phyloP scores from a whole-genome alignment of 1,140 invertebrate species.

The Idris sp. region DNA sequence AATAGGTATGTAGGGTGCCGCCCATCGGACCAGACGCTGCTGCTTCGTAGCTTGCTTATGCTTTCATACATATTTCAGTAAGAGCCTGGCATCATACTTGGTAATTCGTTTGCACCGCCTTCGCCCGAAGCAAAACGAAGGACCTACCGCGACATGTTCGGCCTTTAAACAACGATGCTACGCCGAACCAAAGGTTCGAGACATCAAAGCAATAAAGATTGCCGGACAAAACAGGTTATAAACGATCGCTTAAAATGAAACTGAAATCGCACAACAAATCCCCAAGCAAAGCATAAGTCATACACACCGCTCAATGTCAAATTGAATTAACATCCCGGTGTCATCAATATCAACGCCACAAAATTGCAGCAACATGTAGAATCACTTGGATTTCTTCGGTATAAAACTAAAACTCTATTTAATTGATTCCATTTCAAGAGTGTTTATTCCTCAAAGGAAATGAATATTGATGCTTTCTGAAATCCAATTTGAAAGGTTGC shows the following conservation, averaged over 20 bases:
- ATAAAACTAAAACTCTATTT: too few species aligned
- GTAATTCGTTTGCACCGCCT: constrained; percentile 65
- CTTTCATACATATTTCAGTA: constrained; percentile 75
- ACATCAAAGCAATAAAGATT: constrained; percentile 27
- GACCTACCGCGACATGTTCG: constrained; percentile 46
- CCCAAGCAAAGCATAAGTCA: too few species aligned
- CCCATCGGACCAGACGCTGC: constrained; percentile 49
- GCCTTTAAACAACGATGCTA: constrained; percentile 47
- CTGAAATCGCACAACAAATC: too few species aligned
- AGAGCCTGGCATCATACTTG: constrained; percentile 69
- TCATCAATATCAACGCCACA: too few species aligned
- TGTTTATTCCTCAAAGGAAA: too few species aligned
- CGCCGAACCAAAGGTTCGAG: constrained; percentile 25
- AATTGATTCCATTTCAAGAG: too few species aligned
- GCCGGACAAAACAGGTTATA: constrained; percentile 31
- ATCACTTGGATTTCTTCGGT: too few species aligned
- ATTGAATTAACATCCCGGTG: too few species aligned
- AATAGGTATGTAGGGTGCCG: constrained; percentile 42
- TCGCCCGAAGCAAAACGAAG: constrained; percentile 51
- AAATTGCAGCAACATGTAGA: too few species aligned
- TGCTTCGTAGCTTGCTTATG: constrained; percentile 64
- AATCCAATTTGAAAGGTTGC: too few species aligned
- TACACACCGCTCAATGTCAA: too few species aligned
- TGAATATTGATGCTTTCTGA: too few species aligned
- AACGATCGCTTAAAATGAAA: constrained; percentile 28